Base-by-base conservation (phyloP, 2,113 vertebrate species). In the Xiphias gladius region DNA sequence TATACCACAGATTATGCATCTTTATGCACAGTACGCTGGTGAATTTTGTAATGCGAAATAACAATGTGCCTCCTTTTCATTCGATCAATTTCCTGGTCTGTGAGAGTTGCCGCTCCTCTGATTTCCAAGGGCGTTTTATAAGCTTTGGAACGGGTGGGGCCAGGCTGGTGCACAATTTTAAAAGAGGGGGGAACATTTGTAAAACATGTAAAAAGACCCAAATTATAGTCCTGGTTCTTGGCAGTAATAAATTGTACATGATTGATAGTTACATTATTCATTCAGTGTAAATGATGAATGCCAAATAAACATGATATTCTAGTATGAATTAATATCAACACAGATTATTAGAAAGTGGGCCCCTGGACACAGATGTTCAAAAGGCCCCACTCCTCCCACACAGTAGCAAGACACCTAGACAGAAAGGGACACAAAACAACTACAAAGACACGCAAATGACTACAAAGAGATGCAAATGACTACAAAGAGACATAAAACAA, bases 21-120 rank as follows among this genome's bases (percentile, higher is more conserved):
- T 91, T 90, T 83, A 81, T 83, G 87, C 78, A 84, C 67, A 63
- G 86, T 80, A 41, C 16, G 46, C 76, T 14, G 68, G 17, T 75
- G 86, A 80, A 88, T 89, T n/a, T 80, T 79, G 68, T 87, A 79
- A 89, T 87, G 80, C 0, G 54, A 77, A 87, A 90, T 71, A 86
- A 86, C 50, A 84, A 37, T 9, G 37, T 73, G 46, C 5, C 68
- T 52, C 66, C 57, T 86, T 72, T 84, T 79, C 74, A 87, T 91
- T 82, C 61, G 76, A 90, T 87, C 80, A 50, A 37, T 89, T 85
- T 88, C 62, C 69, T 76, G 61, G 32, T 55, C 55, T 63, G 52
- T 74, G 71, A 55, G 46, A 79, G 32, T 65, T 66, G n/a, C 41
- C 1, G 48, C 75, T 71, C 20, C 43, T 64, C 24, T 78, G 37